Base-by-base conservation (phyloP, 2,888 invertebrate genomes). In the Ecdyonurus torrentis region DNA sequence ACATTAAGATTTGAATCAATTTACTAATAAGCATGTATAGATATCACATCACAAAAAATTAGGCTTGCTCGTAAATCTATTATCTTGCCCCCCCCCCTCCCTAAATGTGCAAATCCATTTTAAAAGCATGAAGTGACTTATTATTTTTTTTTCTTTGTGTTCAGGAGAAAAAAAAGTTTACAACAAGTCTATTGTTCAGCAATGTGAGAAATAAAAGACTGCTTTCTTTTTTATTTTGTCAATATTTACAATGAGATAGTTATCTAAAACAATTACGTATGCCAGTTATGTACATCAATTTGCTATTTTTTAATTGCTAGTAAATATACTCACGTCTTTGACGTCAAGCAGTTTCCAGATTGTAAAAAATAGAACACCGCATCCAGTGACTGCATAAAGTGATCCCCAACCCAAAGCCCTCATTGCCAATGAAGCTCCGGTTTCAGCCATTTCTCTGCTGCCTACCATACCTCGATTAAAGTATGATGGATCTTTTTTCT, bases 331-430 rank as follows among this genome's bases (percentile, higher is more conserved):
- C 78, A 91, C 91, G 80, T 87, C 83, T 70, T 82, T 82, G 23
- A 91, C 93, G 63, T 93, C 94, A 53, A 92, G 86, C 18, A 92
- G 71, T 75, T 93, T 94, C 90, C 92, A 95, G 64, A 92, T 81
- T 15, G 85, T 83, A 74, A 85, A 91, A 72, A 87, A 90, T 62
- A 95, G 74, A 61, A 87, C 74, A 7, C 90, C 83, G 63, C 92
- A 90, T 1, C 94, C 94, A 50, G 87, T 78, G n/a, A 92, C 76
- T 0, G 95, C 91, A 75, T 89, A 93, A 0, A 93, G 67, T 0
- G 91, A 87, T 1, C 93, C 95, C 87, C 90, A 89, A 5, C 87
- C 89, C 0, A 96, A 77, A 0, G 96, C 96, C 71, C 90, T 80
- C 62, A 89, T 67, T 1, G 95, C 95, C 64, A 95, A 76, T 58